Conservation (phyloP, 2,797 vertebrate species). For the Sphenodon punctatus region DNA sequence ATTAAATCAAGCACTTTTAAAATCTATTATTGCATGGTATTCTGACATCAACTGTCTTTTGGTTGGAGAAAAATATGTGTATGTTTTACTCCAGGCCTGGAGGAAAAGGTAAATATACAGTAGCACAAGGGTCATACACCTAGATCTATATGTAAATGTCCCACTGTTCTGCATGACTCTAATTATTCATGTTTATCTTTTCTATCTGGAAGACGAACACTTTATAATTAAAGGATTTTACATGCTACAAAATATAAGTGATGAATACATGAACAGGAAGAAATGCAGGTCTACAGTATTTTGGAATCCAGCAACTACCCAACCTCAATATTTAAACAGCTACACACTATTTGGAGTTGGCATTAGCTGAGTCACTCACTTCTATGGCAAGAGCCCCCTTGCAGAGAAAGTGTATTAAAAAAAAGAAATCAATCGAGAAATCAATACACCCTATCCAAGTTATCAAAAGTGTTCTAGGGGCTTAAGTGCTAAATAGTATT, state of each 20-base stretch:
- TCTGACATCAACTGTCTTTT: not conserved
- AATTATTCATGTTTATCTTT: not conserved
- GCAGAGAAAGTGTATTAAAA: constrained; percentile 35
- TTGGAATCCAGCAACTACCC: not conserved
- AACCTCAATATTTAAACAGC: not conserved
- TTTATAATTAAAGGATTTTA: not conserved
- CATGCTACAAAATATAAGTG: not conserved
- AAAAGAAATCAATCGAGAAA: constrained; percentile 71
- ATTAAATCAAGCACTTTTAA: not conserved
- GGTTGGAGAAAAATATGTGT: not conserved
- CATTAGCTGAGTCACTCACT: constrained; percentile 20
- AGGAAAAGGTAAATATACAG: not conserved
- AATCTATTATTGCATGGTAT: not conserved
- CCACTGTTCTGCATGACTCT: not conserved
- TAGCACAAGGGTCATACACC: not conserved
- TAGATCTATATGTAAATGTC: not conserved
- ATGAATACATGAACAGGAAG: not conserved
- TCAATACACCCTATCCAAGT: constrained; percentile 65
- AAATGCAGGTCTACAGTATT: not conserved
- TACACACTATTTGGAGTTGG: not conserved
- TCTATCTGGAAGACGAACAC: not conserved
- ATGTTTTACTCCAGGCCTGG: not conserved
- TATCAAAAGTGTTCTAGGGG: constrained; percentile 66
- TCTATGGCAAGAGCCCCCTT: constrained; percentile 31
- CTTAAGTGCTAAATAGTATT: constrained; percentile 67